Percentiles rank a stretch among this genome's conserved stretches.
phyloP scores from a whole-genome alignment of 2,797 vertebrate genomes.

The Poeciliopsis paucimaculata region DNA sequence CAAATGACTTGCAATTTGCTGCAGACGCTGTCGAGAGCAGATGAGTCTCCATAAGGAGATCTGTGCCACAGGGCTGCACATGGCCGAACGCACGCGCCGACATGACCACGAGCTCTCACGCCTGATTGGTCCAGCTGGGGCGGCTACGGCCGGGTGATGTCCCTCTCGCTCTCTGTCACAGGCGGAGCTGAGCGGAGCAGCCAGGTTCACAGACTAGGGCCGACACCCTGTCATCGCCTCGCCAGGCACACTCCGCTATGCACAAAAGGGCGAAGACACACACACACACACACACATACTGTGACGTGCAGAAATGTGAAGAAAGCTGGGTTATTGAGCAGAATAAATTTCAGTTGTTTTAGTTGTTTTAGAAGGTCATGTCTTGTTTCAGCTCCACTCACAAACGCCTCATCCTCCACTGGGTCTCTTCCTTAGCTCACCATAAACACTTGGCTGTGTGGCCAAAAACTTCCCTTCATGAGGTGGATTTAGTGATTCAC shows the following conservation, averaged over 20 bases:
- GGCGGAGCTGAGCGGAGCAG: slow-evolving; percentile 55
- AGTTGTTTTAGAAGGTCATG: not conserved
- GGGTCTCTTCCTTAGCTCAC: slow-evolving; percentile 16
- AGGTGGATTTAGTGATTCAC: slow-evolving; percentile 10
- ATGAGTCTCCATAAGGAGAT: slow-evolving; percentile 58
- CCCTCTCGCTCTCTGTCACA: slow-evolving; percentile 64
- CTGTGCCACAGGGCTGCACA: slow-evolving; percentile 69
- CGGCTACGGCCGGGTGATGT: slow-evolving; percentile 46
- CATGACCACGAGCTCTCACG: slow-evolving; percentile 52
- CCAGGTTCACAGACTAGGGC: slow-evolving; percentile 62
- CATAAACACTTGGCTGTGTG: slow-evolving; percentile 5
- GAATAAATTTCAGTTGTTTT: slow-evolving; percentile 12
- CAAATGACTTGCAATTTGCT: slow-evolving; percentile 23
- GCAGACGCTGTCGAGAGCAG: slow-evolving; percentile 38
- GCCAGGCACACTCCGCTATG: slow-evolving; percentile 37
- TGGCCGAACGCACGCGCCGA: slow-evolving; percentile 45
- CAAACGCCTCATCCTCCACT: slow-evolving; percentile 38
- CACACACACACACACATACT: slow-evolving; percentile 1
- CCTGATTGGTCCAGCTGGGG: slow-evolving; percentile 69
- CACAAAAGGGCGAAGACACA: slow-evolving; percentile 17
- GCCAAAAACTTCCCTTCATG: not conserved
- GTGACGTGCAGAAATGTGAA: slow-evolving; percentile 12
- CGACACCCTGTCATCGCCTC: slow-evolving; percentile 58
- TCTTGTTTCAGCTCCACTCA: not conserved
- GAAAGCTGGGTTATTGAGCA: slow-evolving; percentile 12